These are phyloP conservation scores for Dryadula phaetusa DNA, from an alignment of 2,888 invertebrate genomes.

Conservation along the genomic window DNA sequence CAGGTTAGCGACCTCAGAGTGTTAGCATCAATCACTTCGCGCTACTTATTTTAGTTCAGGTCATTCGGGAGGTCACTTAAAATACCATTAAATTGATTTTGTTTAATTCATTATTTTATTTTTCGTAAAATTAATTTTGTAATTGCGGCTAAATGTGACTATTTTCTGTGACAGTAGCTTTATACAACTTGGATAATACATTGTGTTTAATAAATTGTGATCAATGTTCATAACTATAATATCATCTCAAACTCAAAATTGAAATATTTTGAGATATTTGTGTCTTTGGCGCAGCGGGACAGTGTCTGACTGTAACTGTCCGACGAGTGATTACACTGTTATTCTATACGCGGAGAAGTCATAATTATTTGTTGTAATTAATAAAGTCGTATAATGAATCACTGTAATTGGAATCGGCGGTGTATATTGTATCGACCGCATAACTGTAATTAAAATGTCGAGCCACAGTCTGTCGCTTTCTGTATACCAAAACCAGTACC, in stretches of 20 bases:
- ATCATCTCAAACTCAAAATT: too few relatives aligned
- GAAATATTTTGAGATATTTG: too few relatives aligned
- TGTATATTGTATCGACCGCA: neutral
- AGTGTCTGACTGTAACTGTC: too few relatives aligned
- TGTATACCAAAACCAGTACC: neutral
- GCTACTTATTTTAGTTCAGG: slow-evolving; percentile 20
- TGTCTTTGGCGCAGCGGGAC: too few relatives aligned
- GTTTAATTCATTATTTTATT: neutral
- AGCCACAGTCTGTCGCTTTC: slow-evolving; percentile 4
- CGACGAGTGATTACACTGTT: too few relatives aligned
- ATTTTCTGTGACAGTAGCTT: too few relatives aligned
- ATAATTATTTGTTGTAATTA: too few relatives aligned
- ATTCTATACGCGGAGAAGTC: too few relatives aligned
- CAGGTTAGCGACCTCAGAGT: slow-evolving; percentile 28
- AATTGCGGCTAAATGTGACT: neutral
- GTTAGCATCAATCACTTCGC: slow-evolving; percentile 21
- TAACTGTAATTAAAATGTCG: neutral
- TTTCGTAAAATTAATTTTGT: neutral
- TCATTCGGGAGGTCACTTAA: slow-evolving; percentile 1
- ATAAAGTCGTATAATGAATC: neutral
- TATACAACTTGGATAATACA: too few relatives aligned
- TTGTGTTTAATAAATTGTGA: too few relatives aligned
- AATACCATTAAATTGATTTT: neutral
- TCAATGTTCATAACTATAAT: too few relatives aligned
- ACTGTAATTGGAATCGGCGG: neutral